phyloP scores from a whole-genome alignment of 2,113 vertebrate genomes.

The Oophaga pumilio region DNA sequence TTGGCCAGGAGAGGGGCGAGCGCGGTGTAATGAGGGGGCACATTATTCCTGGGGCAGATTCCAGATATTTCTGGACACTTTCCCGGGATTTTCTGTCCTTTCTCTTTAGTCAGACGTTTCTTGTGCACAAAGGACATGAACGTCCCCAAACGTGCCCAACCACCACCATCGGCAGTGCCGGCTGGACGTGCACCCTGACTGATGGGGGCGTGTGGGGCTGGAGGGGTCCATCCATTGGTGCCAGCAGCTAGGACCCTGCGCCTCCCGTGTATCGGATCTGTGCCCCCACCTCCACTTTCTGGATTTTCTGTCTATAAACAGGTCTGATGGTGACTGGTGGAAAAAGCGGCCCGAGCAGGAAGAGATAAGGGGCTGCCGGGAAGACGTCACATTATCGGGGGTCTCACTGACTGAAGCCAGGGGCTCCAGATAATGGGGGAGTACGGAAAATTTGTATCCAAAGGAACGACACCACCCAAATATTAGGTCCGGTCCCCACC shows the following conservation, averaged over 20 bases:
- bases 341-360: not conserved
- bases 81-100: not conserved
- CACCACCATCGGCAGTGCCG: not conserved
- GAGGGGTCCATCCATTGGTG: no score
- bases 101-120: not conserved
- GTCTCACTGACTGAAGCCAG: not conserved
- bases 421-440: not conserved
- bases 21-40: not conserved
- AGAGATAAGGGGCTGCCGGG: not conserved
- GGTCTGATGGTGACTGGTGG: not conserved
- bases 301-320: not conserved
- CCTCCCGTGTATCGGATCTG: not conserved
- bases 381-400: not conserved
- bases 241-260: no score
- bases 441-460: not conserved
- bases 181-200: not conserved
- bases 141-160: not conserved
- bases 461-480: not conserved
- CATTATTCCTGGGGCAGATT: not conserved
- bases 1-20: conserved; percentile 74
- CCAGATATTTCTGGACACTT: not conserved
- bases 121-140: not conserved
- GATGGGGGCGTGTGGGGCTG: not conserved
- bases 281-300: no score
- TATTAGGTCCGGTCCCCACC: not conserved